Evolutionary conservation across 2,113 vertebrate species (phyloP), one percentile per base, ranked within the genome.

Genomic region (Oncorhynchus tshawytscha): DNA sequence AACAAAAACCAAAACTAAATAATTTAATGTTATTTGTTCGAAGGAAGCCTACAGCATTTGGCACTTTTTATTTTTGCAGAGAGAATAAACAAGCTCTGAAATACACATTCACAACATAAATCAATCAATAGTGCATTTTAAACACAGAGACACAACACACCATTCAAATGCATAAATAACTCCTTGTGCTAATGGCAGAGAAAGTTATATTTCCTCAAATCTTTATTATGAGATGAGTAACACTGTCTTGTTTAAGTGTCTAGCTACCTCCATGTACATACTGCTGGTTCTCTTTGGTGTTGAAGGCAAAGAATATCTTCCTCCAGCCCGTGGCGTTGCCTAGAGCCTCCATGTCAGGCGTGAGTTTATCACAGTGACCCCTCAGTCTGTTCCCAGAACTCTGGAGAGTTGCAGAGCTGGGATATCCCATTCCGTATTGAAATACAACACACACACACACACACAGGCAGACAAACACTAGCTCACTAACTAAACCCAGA

Each of bases 291-390:
- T n/a, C n/a, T 29, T 31, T 57, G 29, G 12, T 78, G 24, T 84
- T 54, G 68, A 82, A 81, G 70, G 88, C 87, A 75, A 93, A 94
- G 84, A 89, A 95, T 20, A 91, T 72, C 25, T 49, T 79, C 59
- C 88, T 94, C 93, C 94, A 96, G 75, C 92, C 91, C 24, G 86
- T 70, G 7, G 86, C 82, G 24, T 74, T 24, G 0, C 89, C 92
- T 71, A 94, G 70, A 57, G 80, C 76, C 78, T 87, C 87, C 90
- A 91, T 91, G 76, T 94, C 93, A 1, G 84, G 74, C 1, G 91
- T 91, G 81, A 93, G 69, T 18, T 74, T 85, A 70, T 87, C 83
- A 77, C 79, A 82, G 16, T 81, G 16, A 0, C 75, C 81, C 79
- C 75, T 79, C 57, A 59, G 77, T 91, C 73, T 86, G 84, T 80